Evolutionary conservation across 2,113 vertebrate genomes (phyloP), one percentile per base, ranked within the genome.

Genomic region (Peucedramus taeniatus): DNA sequence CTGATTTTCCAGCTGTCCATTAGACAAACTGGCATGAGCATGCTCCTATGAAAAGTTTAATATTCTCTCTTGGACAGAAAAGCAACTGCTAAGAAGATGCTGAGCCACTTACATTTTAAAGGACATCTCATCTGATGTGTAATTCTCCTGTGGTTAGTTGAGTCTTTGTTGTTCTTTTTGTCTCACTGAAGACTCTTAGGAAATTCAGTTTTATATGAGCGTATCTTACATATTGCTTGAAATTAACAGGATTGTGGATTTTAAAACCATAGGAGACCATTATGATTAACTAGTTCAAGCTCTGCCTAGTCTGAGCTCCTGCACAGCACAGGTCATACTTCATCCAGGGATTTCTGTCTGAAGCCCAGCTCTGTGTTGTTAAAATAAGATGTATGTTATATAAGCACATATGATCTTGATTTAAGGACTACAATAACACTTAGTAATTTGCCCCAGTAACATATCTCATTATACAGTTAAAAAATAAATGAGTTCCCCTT

Each of bases 391-490:
- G 50, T 83, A 77, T 88, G 78, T 85, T 96, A 89, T 93, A 94
- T 91, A 91, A 80, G 66, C n/a, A 53, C 65, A 83, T 93, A 63
- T 90, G 82, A 77, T 83, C 54, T 70, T 93, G 81, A 91, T 94
- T 95, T 96, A 95, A 90, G 50, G 28, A 94, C 83, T 91, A 94
- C 81, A 96, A 87, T 91, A 89, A 74, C 39, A 71, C 66, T 87
- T 50, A 68, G 28, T 56, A 96, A 93, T 93, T 96, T 93, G 63
- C 39, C 82, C 77, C 53, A 57, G 69, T 83, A 82, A 68, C 22
- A 79, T 84, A 88, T 31, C 82, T 96, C 59, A 69, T 85, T 89
- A 83, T 70, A 44, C 45, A 88, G 45, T 88, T 91, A 88, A 91
- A 93, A 91, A 88, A 83, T 72, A 90, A 93, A 87, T 74, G 20